Evolutionary conservation across 2,888 invertebrate species (phyloP).

Genomic region (Cosmopolites sordidus): DNA sequence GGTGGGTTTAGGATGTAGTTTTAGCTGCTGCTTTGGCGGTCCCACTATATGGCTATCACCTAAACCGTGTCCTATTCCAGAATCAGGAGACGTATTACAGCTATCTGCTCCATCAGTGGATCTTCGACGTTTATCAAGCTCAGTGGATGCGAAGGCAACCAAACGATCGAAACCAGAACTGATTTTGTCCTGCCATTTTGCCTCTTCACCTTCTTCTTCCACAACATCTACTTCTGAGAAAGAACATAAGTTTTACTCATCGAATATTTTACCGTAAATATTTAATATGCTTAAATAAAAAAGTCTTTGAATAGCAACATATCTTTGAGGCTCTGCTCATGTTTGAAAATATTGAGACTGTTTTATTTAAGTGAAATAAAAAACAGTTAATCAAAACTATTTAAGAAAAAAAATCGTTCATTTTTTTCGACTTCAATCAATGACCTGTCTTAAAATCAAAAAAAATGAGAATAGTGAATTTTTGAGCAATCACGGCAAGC

Average conservation of each 20-base stretch:
- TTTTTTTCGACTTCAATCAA: too few relatives aligned
- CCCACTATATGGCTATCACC: slow-evolving; percentile 51
- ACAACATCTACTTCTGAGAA: slow-evolving; percentile 55
- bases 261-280: too few relatives aligned
- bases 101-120: slow-evolving; percentile 72
- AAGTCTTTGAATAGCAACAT: too few relatives aligned
- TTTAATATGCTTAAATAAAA: too few relatives aligned
- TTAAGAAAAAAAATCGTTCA: too few relatives aligned
- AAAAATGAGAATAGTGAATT: too few relatives aligned
- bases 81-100: slow-evolving; percentile 83
- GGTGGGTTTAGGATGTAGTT: slow-evolving; percentile 44
- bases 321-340: too few relatives aligned
- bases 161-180: slow-evolving; percentile 91
- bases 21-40: slow-evolving; percentile 40
- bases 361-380: not conserved
- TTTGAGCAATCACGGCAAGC: too few relatives aligned
- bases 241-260: slow-evolving; percentile 10
- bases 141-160: slow-evolving; percentile 89
- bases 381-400: slow-evolving; percentile 33
- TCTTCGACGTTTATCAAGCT: slow-evolving; percentile 80
- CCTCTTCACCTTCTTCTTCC: slow-evolving; percentile 67
- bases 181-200: slow-evolving; percentile 90
- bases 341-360: too few relatives aligned
- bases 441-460: too few relatives aligned
- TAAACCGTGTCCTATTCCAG: slow-evolving; percentile 73